Conservation (phyloP, 1,140 invertebrate species). For the Planococcus citri region DNA sequence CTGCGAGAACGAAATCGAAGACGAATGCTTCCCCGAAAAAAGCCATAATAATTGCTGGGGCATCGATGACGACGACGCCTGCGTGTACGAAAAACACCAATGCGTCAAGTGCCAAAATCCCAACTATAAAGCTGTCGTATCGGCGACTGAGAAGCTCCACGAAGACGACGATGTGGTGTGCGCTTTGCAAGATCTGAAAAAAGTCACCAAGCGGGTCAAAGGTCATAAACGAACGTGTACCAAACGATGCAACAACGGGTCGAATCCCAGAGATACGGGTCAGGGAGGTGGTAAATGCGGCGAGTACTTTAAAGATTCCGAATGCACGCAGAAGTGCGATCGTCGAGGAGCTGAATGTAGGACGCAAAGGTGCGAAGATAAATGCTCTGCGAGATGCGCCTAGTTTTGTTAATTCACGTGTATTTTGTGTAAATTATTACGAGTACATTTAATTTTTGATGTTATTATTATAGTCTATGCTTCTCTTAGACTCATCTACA, state of each 20-base stretch:
- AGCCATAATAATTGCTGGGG: not conserved
- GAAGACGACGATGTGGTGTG: not conserved
- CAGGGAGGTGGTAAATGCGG: too few relatives aligned
- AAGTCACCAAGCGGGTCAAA: not conserved
- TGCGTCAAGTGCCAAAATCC: constrained; percentile 8
- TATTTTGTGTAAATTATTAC: too few relatives aligned
- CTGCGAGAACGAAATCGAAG: not conserved
- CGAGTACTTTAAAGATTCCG: too few relatives aligned
- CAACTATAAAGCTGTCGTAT: not conserved
- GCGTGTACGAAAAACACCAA: constrained; percentile 7
- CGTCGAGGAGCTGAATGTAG: too few relatives aligned
- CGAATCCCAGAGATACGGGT: too few relatives aligned
- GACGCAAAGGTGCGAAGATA: too few relatives aligned
- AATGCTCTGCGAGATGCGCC: too few relatives aligned
- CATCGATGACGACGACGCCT: not conserved
- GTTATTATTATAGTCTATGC: too few relatives aligned
- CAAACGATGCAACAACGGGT: not conserved
- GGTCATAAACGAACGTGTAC: not conserved
- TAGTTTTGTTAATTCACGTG: too few relatives aligned
- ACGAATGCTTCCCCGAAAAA: not conserved
- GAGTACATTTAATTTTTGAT: too few relatives aligned
- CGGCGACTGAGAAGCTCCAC: not conserved
- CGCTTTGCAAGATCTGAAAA: not conserved
- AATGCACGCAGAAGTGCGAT: too few relatives aligned
- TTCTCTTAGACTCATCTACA: too few relatives aligned